Evolutionary conservation across 2,888 invertebrate genomes (phyloP).

Genomic region (Spilosoma lubricipeda): DNA sequence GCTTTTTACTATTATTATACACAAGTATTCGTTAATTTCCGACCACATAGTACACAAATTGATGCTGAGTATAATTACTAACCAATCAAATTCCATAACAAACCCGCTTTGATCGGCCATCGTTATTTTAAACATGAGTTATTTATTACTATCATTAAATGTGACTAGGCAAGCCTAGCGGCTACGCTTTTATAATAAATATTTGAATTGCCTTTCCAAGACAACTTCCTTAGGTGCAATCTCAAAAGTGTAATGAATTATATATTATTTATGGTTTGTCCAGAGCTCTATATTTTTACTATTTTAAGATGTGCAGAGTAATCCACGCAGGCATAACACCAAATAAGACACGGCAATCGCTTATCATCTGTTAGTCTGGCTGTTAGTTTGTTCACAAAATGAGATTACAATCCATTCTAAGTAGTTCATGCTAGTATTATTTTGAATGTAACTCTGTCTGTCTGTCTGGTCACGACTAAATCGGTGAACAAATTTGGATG

Average conservation of each 20-base stretch:
- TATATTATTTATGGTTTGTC: neutral
- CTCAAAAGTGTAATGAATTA: neutral
- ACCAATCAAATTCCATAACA: constrained; percentile 60
- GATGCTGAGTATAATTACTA: constrained; percentile 55
- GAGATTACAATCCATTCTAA: neutral
- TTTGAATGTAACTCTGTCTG: too few species aligned
- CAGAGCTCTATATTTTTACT: neutral
- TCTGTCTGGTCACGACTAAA: too few species aligned
- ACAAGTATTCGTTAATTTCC: constrained; percentile 28
- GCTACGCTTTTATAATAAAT: constrained; percentile 19
- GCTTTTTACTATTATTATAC: constrained; percentile 12
- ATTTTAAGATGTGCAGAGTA: neutral
- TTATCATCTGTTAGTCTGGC: neutral
- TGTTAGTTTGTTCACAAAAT: neutral
- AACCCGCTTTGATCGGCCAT: constrained; percentile 55
- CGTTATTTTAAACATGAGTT: constrained; percentile 55
- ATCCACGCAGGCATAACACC: neutral
- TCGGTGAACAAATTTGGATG: too few species aligned
- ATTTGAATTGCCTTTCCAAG: constrained; percentile 14
- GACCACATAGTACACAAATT: constrained; percentile 45
- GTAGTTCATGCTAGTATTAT: too few species aligned
- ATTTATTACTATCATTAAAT: constrained; percentile 58
- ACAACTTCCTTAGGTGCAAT: neutral
- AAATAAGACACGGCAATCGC: neutral
- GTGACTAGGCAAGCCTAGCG: constrained; percentile 38